Evolutionary conservation across 2,113 vertebrate genomes (phyloP).

Genomic region (Pelusios castaneus): DNA sequence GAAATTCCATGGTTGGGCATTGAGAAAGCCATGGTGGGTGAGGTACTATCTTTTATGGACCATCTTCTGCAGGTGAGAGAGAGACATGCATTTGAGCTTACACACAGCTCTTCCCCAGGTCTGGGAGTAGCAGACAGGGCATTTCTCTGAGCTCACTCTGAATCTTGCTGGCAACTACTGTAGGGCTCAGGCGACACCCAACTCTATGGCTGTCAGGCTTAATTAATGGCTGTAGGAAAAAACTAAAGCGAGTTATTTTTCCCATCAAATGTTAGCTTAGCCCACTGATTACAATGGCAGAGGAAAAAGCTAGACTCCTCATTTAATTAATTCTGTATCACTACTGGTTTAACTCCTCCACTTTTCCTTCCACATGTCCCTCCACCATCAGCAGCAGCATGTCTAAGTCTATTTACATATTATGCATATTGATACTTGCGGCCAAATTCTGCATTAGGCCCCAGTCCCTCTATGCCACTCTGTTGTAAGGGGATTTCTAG

Average conservation of each 20-base stretch:
- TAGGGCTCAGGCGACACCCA: not conserved
- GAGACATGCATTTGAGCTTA: not conserved
- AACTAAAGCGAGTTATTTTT: not conserved
- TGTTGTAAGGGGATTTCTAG: not conserved
- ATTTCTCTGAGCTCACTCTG: too few relatives aligned
- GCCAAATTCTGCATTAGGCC: not conserved
- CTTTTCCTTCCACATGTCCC: not conserved
- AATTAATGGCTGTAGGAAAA: not conserved
- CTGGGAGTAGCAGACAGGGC: not conserved
- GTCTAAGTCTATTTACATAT: not conserved
- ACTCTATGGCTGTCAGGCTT: not conserved
- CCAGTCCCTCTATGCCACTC: not conserved
- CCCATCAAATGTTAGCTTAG: not conserved
- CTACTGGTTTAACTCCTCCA: not conserved
- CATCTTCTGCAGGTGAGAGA: not conserved
- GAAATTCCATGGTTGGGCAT: not conserved
- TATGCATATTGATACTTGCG: not conserved
- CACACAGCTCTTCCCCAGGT: not conserved
- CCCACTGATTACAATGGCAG: not conserved
- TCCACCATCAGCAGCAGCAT: not conserved
- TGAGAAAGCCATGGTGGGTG: not conserved
- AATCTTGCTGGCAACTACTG: too few relatives aligned
- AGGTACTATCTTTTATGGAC: not conserved
- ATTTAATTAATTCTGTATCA: not conserved
- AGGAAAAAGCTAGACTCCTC: not conserved